Evolutionary conservation across 1,140 invertebrate genomes (phyloP), one percentile per base, ranked within the genome.

Genomic region (Gryllus bimaculatus): DNA sequence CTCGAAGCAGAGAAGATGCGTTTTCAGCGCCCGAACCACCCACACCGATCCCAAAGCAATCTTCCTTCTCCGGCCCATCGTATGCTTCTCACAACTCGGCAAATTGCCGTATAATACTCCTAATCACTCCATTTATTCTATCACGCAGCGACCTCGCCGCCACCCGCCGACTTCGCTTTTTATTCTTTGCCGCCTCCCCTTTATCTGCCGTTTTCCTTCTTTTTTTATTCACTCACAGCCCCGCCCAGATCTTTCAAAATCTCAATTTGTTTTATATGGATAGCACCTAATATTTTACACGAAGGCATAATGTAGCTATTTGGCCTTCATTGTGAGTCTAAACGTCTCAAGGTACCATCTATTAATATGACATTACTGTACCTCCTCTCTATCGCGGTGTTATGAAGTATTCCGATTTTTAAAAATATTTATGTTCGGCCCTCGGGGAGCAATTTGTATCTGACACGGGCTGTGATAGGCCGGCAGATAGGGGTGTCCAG

Each of bases 91-190:
- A 66, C 54, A 66, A 7, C 54, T 10, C 10, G 18, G 54, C 18
- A 66, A 13, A 66, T 66, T 66, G 18, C 54, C 54, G 54, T 66
- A 18, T 66, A 66, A 66, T 66, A 18, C 10, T 10, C 54, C 54
- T 66, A 66, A 66, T 66, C 54, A 66, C 54, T 66, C 54, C 54
- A 66, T 66, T 66, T 66, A 66, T 66, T 66, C 54, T 66, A 66
- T 66, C 54, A 66, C 10, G 10, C 54, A 18, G 54, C 10, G 54
- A 66, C 54, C 18, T 18, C 18, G 2, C 54, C 18, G 54, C 54
- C 54, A 66, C 54, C 54, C 54, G 54, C 54, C 3, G 54, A 7
- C 0, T 39, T 39, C 26, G 26, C 26, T 39, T 39, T 39, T 39
- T 39, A 39, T 39, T 39, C 18, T 66, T 66, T 66, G 54, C 54